A percentile compares a stretch with the other conserved stretches of the same genome.
Evolutionary conservation across 2,888 invertebrate species (phyloP).

Genomic region (Epicampocera succincta): DNA sequence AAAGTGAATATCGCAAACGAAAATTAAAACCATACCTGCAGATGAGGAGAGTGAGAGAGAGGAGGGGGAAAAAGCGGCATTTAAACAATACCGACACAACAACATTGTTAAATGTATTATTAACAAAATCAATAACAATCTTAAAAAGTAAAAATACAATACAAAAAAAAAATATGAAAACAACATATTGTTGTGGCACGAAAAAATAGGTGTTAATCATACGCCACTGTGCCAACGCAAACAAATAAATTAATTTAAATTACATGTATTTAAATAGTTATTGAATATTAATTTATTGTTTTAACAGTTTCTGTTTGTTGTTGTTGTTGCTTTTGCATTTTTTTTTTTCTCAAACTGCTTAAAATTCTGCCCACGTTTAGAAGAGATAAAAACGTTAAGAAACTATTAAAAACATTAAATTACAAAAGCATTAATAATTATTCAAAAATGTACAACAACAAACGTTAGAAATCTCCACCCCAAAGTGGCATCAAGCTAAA

Average conservation of each 20-base stretch:
- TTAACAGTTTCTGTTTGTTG: conserved; percentile 30
- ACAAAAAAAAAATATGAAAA: conserved; percentile 4
- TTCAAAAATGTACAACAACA: conserved; percentile 28
- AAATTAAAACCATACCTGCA: too few relatives aligned
- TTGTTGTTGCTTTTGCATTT: background rate
- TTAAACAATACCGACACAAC: conserved; percentile 38
- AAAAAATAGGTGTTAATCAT: conserved; percentile 69
- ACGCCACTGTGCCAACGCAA: conserved; percentile 69
- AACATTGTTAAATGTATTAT: conserved; percentile 40
- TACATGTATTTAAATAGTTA: conserved; percentile 65
- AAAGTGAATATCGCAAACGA: conserved; percentile 3
- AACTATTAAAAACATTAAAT: conserved; percentile 56
- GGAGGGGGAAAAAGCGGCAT: conserved; percentile 13
- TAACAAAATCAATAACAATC: conserved; percentile 44
- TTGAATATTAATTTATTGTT: conserved; percentile 53
- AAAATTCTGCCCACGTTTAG: conserved; percentile 63
- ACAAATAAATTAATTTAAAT: conserved; percentile 69
- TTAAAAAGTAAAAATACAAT: conserved; percentile 25
- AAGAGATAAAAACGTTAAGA: conserved; percentile 42
- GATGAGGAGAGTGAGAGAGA: too few relatives aligned
- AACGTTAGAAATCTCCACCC: conserved; percentile 64
- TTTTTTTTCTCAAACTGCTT: conserved; percentile 31
- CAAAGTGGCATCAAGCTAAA: conserved; percentile 61
- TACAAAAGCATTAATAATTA: conserved; percentile 12
- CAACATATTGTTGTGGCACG: background rate